Evolutionary conservation across 2,113 vertebrate species (phyloP).

Genomic region (Australoheros scitulus): DNA sequence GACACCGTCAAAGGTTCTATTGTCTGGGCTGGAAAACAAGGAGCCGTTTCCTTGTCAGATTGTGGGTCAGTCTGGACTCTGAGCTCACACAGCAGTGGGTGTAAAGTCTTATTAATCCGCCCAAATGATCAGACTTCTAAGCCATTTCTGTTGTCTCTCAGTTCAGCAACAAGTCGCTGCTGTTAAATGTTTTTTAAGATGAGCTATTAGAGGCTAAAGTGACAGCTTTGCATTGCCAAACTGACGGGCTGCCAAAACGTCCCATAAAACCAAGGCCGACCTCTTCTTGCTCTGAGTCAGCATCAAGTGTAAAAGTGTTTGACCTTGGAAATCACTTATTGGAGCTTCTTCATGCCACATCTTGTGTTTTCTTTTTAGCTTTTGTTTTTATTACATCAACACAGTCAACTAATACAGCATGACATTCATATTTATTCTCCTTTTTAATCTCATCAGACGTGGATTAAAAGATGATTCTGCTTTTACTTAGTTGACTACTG

Average conservation of each 20-base stretch:
- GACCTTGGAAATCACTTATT: background rate
- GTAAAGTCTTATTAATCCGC: background rate
- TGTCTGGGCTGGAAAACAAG: constrained; percentile 33
- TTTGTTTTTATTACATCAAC: background rate
- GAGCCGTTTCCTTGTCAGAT: background rate
- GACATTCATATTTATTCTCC: background rate
- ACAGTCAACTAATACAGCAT: background rate
- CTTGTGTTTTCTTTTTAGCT: background rate
- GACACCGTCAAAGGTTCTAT: constrained; percentile 40
- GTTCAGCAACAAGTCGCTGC: background rate
- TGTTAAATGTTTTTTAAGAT: background rate
- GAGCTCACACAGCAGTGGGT: background rate
- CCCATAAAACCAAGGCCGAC: background rate
- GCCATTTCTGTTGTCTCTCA: background rate
- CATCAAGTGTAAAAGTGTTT: background rate
- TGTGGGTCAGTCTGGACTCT: constrained; percentile 22
- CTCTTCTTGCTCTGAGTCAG: background rate
- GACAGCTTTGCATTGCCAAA: background rate
- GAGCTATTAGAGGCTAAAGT: background rate
- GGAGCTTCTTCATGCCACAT: background rate
- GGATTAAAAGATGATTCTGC: background rate
- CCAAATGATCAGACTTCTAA: background rate
- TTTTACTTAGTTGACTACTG: too few species aligned
- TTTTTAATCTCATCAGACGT: background rate
- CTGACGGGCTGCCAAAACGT: background rate